Base-by-base conservation (phyloP, 2,888 invertebrate genomes). In the Lordiphosa andalusiaca region DNA sequence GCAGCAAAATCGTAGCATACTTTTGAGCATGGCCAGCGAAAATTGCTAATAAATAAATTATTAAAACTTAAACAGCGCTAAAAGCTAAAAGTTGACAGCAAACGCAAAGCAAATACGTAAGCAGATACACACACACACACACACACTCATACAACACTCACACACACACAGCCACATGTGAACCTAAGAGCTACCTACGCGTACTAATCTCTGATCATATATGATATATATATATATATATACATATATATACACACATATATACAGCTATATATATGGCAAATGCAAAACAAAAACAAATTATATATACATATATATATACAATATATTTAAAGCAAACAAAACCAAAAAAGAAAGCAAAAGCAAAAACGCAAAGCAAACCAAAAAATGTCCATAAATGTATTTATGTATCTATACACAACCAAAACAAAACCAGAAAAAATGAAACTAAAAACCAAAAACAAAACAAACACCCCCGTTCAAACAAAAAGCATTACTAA, bases 341-440 rank as follows among this genome's bases (percentile, higher is more conserved):
- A 35, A 44, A 25, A 25, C 7, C 25, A 25, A 25, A 25, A 25
- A 7, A 25, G n/a, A n/a, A 25, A 7, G 25, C 25, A 25, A 16
- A 51, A 53, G 39, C 47, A 53, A 40, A 39, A 61, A 58, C 35
- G 46, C 46, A 57, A 57, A 53, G 30, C 30, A 30, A 10, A 30
- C 30, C 30, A 74, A 59, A 75, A 73, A 73, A 80, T 80, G 78
- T 80, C 78, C 78, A 84, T 80, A 83, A 83, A 85, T 84, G 83
- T 81, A 78, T 80, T 85, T 84, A 81, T 84, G 84, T 84, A 84
- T 82, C 73, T 80, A 77, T 82, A 80, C 84, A 84, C 78, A 67
- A 78, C 67, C 42, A 35, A 40, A 55, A 9, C 25, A 59, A 67
- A 63, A 30, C 16, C 47, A 57, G 44, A 65, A 56, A 58, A 48